phyloP scores from a whole-genome alignment of 30 jellyfish, hydroid and myxozoan genomes.

The Turritopsis rubra region DNA sequence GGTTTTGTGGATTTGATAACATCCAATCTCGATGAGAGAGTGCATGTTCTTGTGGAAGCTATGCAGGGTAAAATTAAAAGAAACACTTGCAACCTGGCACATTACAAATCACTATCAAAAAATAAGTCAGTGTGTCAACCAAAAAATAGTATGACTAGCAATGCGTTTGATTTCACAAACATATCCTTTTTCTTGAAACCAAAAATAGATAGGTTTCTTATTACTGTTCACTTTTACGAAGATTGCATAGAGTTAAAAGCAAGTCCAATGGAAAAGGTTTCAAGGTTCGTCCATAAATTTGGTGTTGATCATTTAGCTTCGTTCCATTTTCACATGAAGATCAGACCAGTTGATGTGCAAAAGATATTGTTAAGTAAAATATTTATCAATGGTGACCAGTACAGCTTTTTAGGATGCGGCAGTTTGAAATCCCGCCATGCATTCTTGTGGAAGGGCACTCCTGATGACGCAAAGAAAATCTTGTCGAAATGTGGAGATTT shows the following conservation, averaged over 20 bases:
- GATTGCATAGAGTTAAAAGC: not conserved
- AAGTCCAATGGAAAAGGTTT: not conserved
- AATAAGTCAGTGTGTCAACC: not conserved
- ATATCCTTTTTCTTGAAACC: constrained; percentile 14
- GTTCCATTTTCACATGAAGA: constrained; percentile 9
- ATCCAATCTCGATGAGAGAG: not conserved
- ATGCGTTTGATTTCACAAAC: not conserved
- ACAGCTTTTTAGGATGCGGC: constrained; percentile 31
- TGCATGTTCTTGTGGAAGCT: constrained; percentile 16
- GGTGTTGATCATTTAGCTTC: not conserved
- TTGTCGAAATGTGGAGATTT: constrained; percentile 16
- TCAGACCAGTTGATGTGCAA: constrained; percentile 25
- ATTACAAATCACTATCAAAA: constrained; percentile 1
- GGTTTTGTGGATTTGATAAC: constrained; percentile 6
- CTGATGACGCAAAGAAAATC: not conserved
- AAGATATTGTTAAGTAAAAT: constrained; percentile 23
- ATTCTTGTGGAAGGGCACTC: constrained; percentile 18
- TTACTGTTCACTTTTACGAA: constrained; percentile 19
- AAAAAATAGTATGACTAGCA: not conserved
- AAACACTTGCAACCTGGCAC: not conserved
- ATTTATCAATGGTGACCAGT: constrained; percentile 13
- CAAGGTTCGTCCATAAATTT: not conserved
- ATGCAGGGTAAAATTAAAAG: constrained; percentile 7
- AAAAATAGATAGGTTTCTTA: not conserved
- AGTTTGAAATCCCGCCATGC: constrained; percentile 21